phyloP scores from a whole-genome alignment of 2,797 vertebrate genomes.

The Tiaroga cobitis region DNA sequence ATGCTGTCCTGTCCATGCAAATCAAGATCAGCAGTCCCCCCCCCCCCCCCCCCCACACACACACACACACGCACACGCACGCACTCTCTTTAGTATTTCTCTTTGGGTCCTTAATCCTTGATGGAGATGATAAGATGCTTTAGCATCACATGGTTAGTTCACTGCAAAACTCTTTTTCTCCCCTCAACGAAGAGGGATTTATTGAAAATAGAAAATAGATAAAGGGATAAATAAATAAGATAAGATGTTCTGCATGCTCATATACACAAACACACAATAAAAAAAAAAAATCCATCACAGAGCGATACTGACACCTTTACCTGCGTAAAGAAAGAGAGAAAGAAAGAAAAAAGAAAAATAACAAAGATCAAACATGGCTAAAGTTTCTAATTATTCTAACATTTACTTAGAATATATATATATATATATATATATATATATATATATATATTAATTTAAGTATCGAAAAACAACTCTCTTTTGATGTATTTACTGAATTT shows the following conservation, averaged over 20 bases:
- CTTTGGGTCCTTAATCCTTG: slow-evolving; percentile 32
- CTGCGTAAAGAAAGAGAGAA: neutral
- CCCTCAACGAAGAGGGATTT: neutral
- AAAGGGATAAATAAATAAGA: slow-evolving; percentile 14
- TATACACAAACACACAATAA: neutral
- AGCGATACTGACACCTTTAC: neutral
- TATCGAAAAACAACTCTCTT: neutral
- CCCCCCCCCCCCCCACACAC: neutral
- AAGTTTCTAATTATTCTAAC: too few species aligned
- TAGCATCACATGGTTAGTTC: slow-evolving; percentile 17
- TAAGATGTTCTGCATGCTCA: neutral
- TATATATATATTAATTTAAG: neutral
- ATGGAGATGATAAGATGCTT: slow-evolving; percentile 21
- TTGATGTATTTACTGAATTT: neutral
- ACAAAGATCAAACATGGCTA: neutral
- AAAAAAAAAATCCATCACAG: neutral
- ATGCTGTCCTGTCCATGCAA: slow-evolving; percentile 17
- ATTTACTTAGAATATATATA: neutral
- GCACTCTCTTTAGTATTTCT: slow-evolving; percentile 6
- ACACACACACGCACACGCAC: neutral
- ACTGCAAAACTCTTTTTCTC: neutral
- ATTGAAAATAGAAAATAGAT: slow-evolving; percentile 19
- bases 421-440: too few species aligned
- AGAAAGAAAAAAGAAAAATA: neutral
- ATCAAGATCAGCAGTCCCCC: neutral